Base-by-base conservation (phyloP, 2,113 vertebrate species). In the Cyprinus carpio region DNA sequence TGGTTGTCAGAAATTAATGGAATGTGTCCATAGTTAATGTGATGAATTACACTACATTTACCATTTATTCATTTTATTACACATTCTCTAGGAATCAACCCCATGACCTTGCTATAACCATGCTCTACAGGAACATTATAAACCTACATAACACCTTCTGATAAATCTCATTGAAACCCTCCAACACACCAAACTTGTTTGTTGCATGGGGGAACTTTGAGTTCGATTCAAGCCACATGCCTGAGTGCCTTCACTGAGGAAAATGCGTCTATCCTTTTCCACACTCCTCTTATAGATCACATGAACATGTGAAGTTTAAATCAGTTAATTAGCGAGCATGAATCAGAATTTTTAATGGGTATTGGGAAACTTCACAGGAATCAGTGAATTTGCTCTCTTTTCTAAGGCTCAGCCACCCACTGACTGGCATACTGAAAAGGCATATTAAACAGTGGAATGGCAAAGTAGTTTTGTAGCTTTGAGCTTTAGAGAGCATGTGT, bases 381-480 rank as follows among this genome's bases (percentile, higher is more conserved):
- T 31, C n/a, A 75, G 60, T 49, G n/a, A 25, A 20, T 67, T 81
- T 65, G 8, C 84, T 10, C n/a, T 71, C 40, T 6, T 18, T 84
- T 82, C 78, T 77, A 58, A 76, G 20, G 83, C 78, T 87, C 74
- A 80, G 76, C 67, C 65, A 43, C 56, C 75, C 51, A 29, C 65
- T 62, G 64, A 80, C 49, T 60, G 54, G 65, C 65, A 80, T 78
- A 72, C 76, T 85, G n/a, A 80, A 77, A 81, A 85, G 58, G 20
- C 65, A n/a, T 80, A 79, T 79, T 77, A 79, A 85, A 75, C 43
- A 79, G n/a, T 79, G 49, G 31, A 85, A 85, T 74, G n/a, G 65
- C 18, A 75, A 76, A 77, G 74, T 71, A 69, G 69, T 31, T 54
- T 69, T 84, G 82, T 46, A 75, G 72, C 72, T 82, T 67, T 82